phyloP scores from a whole-genome alignment of 2,888 invertebrate genomes.

The Lithophane socia region DNA sequence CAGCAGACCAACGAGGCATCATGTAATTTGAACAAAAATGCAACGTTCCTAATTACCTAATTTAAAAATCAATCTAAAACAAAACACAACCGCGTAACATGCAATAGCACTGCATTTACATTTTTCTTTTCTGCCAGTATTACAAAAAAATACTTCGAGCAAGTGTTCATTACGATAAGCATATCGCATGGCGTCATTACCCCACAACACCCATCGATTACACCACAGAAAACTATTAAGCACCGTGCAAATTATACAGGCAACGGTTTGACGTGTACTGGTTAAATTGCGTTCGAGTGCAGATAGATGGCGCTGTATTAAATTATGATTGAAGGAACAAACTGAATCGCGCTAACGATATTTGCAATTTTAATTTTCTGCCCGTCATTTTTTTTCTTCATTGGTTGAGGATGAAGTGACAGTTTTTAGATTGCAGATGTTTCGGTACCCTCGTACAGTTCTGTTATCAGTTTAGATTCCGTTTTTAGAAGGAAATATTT shows the following conservation, averaged over 20 bases:
- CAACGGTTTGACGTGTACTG: slow-evolving; percentile 37
- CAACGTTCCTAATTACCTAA: slow-evolving; percentile 6
- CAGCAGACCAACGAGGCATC: neutral
- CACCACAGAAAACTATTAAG: slow-evolving; percentile 68
- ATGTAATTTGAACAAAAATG: slow-evolving; percentile 9
- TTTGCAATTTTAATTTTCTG: slow-evolving; percentile 27
- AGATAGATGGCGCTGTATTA: slow-evolving; percentile 49
- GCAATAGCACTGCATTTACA: slow-evolving; percentile 49
- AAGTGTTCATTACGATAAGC: slow-evolving; percentile 63
- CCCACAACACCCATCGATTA: slow-evolving; percentile 64
- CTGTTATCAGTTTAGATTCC: neutral
- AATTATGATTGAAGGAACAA: slow-evolving; percentile 38
- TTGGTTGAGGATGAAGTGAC: neutral
- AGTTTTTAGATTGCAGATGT: neutral
- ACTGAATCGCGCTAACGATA: slow-evolving; percentile 17
- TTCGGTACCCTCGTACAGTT: neutral
- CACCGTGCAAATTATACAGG: slow-evolving; percentile 64
- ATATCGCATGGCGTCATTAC: slow-evolving; percentile 66
- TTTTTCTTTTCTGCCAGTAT: slow-evolving; percentile 30
- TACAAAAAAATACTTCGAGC: slow-evolving; percentile 50
- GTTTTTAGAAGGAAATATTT: neutral
- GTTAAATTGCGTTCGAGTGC: slow-evolving; percentile 20
- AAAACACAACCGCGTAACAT: slow-evolving; percentile 39
- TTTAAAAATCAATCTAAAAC: slow-evolving; percentile 40
- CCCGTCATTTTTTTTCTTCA: neutral